Base-by-base conservation (phyloP, 2,113 vertebrate genomes). In the Zeus faber region DNA sequence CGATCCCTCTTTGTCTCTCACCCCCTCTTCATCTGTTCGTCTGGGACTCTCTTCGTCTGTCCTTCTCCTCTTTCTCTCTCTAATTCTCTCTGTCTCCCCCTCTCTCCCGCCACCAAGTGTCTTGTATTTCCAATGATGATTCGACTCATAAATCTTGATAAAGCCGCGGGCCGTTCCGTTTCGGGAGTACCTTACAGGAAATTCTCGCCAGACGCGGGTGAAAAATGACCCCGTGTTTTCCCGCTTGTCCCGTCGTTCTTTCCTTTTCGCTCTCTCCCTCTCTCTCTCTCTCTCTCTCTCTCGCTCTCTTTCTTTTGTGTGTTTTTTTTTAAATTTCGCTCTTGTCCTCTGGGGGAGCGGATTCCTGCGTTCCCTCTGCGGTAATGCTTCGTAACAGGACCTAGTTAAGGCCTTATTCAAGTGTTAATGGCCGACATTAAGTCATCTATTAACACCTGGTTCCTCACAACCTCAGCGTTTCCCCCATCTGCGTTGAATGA, bases 101-200 rank as follows among this genome's bases (percentile, higher is more conserved):
- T 58, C 37, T 24, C 21, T 52, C 47, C 66, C 71, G 13, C 70
- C 67, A 72, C 68, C 76, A 83, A 82, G 80, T 85, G 80, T 84
- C 80, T 83, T 80, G 76, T 87, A 83, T 87, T 85, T 87, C 82
- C 79, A 73, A 77, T 78, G 76, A 78, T 81, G 76, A 84, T 76
- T 77, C 72, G 46, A 73, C 79, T 74, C 85, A 83, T 87, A 87
- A 83, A 87, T 87, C 85, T 78, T 83, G 79, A 87, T 85, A 80
- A 79, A 82, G 77, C 79, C 72, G 72, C 65, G 63, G 81, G 81
- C 84, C 79, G 76, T 83, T 85, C 74, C 67, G 53, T 79, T 85
- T 76, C 14, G n/a, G 53, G 76, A 75, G 65, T 80, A 49, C 46
- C 46, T 17, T 49, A 83, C 75, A 83, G 70, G 77, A 85, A 87